Evolutionary conservation across 1,140 invertebrate genomes (phyloP), one percentile per base, ranked within the genome.

Genomic region (Bombus sibiricus): DNA sequence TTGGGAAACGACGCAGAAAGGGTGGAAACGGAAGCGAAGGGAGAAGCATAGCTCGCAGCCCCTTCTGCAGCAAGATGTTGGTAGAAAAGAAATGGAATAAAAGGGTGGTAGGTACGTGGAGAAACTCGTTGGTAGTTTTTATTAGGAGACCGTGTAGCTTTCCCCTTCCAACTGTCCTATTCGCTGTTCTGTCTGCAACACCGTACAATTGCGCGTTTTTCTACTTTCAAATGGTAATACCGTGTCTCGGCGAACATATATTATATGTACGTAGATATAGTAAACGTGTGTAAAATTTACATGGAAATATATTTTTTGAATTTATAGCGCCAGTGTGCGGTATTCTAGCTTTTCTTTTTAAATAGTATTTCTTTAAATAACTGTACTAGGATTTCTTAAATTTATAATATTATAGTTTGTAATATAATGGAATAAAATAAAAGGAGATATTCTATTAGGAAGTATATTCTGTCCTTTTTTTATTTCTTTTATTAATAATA

Each of bases 111-210:
- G 66, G 69, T 78, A 73, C 83, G 64, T 57, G 68, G 32, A 81
- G 74, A 86, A 88, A 89, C 79, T 91, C 81, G 77, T 88, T 81
- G 76, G 80, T 53, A 41, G 79, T 82, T 92, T 91, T 92, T 92
- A 91, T 91, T 90, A 89, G 88, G 81, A 68, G 73, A 47, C 74
- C 83, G 62, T 84, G 73, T 85, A 73, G 64, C 66, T 84, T 84
- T 62, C 37, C 43, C 68, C 25, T 53, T 62, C 37, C 72, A 77
- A 57, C 18, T 2, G 15, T 12, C 3, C 22, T 53, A 53, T 6
- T 53, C 47, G 47, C 28, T 18, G 53, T 39, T 76, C 18, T 78
- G 66, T 59, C 79, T 75, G 66, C 68, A 73, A 32, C 39, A 22
- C 32, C 39, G 39, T 57, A 66, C 66, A 53, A 80, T 34, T 37